Percentiles rank a stretch among this genome's conserved stretches.
Evolutionary conservation across 2,797 vertebrate genomes (phyloP).

Genomic region (Xerus rutilus): DNA sequence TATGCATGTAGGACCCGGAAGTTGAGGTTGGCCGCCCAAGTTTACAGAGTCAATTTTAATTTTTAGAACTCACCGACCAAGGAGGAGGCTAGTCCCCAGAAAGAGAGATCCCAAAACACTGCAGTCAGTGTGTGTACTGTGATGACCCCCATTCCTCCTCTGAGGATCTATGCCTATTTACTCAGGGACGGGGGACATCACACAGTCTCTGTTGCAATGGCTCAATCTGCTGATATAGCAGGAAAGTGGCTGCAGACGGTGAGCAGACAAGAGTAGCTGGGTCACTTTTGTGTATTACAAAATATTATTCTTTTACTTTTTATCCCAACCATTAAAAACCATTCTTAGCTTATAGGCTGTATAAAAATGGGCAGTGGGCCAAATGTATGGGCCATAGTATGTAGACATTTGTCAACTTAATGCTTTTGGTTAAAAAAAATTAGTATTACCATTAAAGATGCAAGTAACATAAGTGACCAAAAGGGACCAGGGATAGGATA

Average conservation of each 20-base stretch:
- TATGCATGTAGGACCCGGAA: neutral
- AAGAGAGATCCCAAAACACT: neutral
- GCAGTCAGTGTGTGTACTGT: neutral
- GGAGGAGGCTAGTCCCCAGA: neutral
- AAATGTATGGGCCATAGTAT: neutral
- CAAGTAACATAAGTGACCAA: neutral
- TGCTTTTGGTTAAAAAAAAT: neutral
- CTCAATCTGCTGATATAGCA: too few species aligned
- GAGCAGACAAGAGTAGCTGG: neutral
- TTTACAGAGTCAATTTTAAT: neutral
- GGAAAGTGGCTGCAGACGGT: neutral
- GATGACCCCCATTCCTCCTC: neutral
- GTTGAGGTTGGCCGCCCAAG: neutral
- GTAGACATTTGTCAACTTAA: constrained; percentile 5
- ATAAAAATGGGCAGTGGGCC: neutral
- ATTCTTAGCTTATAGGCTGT: neutral
- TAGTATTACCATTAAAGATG: neutral
- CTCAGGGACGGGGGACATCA: neutral
- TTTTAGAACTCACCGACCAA: neutral
- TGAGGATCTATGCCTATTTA: neutral
- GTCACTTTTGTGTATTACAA: too few species aligned
- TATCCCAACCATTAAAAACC: too few species aligned
- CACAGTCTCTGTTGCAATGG: too few species aligned
- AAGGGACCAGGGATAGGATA: neutral
- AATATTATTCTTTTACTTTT: too few species aligned